Base-by-base conservation (phyloP, 2,888 invertebrate genomes). In the Nymphalis c-album region DNA sequence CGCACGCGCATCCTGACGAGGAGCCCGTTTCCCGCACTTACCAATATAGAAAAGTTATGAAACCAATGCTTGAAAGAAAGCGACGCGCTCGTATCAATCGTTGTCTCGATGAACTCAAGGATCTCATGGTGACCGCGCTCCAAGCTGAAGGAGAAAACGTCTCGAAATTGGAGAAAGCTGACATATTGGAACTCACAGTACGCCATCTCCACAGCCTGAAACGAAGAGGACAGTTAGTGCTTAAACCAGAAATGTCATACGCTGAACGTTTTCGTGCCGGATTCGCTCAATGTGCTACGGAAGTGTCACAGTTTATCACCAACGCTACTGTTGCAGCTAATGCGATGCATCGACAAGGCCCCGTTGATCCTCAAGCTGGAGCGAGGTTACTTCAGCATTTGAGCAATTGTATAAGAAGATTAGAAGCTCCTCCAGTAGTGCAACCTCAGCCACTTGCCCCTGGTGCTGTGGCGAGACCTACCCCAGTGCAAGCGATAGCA, bases 11-110 rank as follows among this genome's bases (percentile, higher is more conserved):
- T 62, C 86, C 88, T 20, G 92, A 92, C 75, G 92, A 92, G 71
- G 92, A 92, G 75, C 95, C 95, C 67, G 96, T 97, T 86, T 97
- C 97, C 73, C 94, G 97, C 83, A 97, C 97, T 74, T 97, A 97
- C 86, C 97, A 97, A 84, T 97, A 97, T 92, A 94, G 97, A 85
- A 97, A 97, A 94, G 97, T 97, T 75, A 97, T 97, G 97, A 97
- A 97, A 86, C 97, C 97, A 60, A 95, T 97, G 95, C 90, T 97
- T 77, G 97, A 97, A 84, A 93, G 97, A 67, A 97, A 97, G 86
- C 93, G 97, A 45, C 93, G 97, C 73, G 97, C 97, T 16, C 94
- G 97, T 80, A 97, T 97, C 90, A 97, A 97, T 91, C 95, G 96
- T 76, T 97, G 97, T 86, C 93, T 97, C 75, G 97, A 97, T 86